Conservation (phyloP, 2,113 vertebrate genomes). For the Spea bombifrons region DNA sequence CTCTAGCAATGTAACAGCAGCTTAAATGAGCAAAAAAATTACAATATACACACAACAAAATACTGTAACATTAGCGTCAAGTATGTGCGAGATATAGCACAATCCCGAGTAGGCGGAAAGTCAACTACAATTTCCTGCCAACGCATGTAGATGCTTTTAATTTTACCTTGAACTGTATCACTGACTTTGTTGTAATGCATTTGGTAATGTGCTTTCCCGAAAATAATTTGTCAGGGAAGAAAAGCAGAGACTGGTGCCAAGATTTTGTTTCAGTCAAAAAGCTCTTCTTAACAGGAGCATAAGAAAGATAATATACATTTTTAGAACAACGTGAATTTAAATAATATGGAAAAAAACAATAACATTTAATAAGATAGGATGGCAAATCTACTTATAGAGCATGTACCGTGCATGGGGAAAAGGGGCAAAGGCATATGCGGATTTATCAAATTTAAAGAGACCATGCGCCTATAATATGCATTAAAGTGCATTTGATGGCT, state of each 20-base stretch:
- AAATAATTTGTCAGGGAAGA: slow-evolving; percentile 58
- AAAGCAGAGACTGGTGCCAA: slow-evolving; percentile 38
- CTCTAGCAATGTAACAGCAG: slow-evolving; percentile 64
- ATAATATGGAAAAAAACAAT: too few species aligned
- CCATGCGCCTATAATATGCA: too few species aligned
- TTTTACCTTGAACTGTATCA: slow-evolving; percentile 56
- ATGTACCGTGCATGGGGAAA: too few species aligned
- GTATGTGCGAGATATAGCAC: slow-evolving; percentile 49
- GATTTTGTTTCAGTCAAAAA: neutral
- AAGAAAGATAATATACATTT: too few species aligned
- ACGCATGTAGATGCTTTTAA: slow-evolving; percentile 32
- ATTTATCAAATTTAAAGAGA: too few species aligned
- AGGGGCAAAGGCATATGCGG: too few species aligned
- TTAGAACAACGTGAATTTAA: too few species aligned
- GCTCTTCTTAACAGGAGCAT: neutral
- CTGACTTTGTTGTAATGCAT: slow-evolving; percentile 55
- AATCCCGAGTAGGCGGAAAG: slow-evolving; percentile 43
- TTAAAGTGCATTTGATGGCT: too few species aligned
- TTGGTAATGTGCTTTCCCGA: slow-evolving; percentile 56
- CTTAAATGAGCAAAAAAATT: slow-evolving; percentile 55
- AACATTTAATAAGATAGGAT: too few species aligned
- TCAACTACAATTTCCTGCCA: slow-evolving; percentile 53
- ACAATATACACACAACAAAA: slow-evolving; percentile 6
- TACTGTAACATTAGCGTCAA: slow-evolving; percentile 54
- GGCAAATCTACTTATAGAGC: too few species aligned